These are phyloP conservation scores for Cartodere bifasciata DNA, from an alignment of 2,888 invertebrate genomes.

Conservation along the genomic window DNA sequence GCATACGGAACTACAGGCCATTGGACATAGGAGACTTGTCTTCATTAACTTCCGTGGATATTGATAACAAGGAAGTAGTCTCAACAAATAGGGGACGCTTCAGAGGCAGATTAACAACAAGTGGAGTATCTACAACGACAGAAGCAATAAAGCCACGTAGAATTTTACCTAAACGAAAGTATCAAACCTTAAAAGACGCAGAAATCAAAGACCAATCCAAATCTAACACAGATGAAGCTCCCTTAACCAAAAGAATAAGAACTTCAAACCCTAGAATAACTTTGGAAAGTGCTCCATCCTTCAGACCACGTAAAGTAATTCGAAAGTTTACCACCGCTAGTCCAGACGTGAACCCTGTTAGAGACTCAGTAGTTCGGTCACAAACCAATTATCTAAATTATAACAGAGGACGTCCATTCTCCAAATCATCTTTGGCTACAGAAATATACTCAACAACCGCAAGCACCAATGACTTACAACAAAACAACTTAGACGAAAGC, in stretches of 20 bases:
- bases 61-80: slow-evolving; percentile 15
- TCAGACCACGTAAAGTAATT: too few relatives aligned
- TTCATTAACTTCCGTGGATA: slow-evolving; percentile 42
- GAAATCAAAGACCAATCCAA: slow-evolving; percentile 18
- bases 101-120: too few relatives aligned
- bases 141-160: not conserved
- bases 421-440: too few relatives aligned
- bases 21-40: slow-evolving; percentile 38
- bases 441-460: not conserved
- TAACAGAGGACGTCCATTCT: too few relatives aligned
- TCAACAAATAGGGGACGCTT: not conserved
- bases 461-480: slow-evolving; percentile 5
- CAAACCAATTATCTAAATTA: too few relatives aligned
- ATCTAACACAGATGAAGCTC: slow-evolving; percentile 13
- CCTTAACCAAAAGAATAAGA: slow-evolving; percentile 15
- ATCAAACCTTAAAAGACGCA: not conserved
- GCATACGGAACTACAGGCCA: slow-evolving; percentile 30
- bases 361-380: too few relatives aligned
- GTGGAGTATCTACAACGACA: not conserved
- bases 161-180: too few relatives aligned
- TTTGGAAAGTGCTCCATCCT: too few relatives aligned
- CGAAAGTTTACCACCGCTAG: too few relatives aligned
- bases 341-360: too few relatives aligned
- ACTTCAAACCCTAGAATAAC: too few relatives aligned
- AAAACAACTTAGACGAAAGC: slow-evolving; percentile 18